These are phyloP conservation scores for Leptothorax acervorum DNA, from an alignment of 2,888 invertebrate genomes.

Conservation along the genomic window DNA sequence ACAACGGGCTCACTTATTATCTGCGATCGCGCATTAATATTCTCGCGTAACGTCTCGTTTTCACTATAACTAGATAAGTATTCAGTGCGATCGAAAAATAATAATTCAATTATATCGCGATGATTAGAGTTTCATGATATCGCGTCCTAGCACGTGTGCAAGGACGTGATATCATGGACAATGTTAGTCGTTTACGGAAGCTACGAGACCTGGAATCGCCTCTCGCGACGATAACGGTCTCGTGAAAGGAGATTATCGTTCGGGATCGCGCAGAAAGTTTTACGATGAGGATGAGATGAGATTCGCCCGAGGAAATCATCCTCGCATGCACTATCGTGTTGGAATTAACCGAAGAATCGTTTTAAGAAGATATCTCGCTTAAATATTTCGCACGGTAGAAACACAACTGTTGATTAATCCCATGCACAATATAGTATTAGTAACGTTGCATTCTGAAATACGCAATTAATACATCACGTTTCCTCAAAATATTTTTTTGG, in stretches of 20 bases:
- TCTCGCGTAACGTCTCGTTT: neutral
- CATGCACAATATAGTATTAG: neutral
- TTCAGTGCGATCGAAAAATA: neutral
- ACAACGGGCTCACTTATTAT: constrained; percentile 1
- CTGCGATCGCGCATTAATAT: neutral
- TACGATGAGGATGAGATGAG: neutral
- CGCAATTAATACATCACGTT: neutral
- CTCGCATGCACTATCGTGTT: neutral
- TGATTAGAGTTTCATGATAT: constrained; percentile 39
- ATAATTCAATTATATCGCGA: constrained; percentile 46
- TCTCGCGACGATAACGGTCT: neutral
- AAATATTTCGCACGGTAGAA: constrained; percentile 8
- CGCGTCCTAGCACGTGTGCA: neutral
- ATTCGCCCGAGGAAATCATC: neutral
- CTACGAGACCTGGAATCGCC: neutral
- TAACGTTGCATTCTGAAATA: neutral
- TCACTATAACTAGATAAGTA: neutral
- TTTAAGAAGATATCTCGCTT: neutral
- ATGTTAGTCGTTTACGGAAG: neutral
- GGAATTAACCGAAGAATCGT: neutral
- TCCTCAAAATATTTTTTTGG: neutral
- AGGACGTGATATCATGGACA: neutral
- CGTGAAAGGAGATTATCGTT: neutral
- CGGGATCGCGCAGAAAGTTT: neutral
- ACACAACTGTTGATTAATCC: neutral